Conservation (phyloP, 2,113 vertebrate genomes). For the Craseonycteris thonglongyai region DNA sequence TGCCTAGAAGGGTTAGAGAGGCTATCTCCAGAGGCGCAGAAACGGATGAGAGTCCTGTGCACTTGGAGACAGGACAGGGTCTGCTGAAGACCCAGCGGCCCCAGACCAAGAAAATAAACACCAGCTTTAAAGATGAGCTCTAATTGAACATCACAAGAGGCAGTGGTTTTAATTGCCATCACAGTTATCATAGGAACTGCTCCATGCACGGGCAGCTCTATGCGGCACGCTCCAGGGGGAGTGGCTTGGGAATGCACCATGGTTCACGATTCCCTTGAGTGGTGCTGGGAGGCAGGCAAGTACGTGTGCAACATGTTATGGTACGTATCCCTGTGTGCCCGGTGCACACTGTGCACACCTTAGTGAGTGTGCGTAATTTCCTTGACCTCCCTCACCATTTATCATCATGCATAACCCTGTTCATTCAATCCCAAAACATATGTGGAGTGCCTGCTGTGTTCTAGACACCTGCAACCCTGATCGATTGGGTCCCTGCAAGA, state of each 20-base stretch:
- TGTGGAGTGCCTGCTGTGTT: not conserved
- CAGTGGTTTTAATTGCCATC: not conserved
- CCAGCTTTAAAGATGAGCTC: not conserved
- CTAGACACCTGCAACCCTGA: not conserved
- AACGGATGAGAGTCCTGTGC: too few relatives aligned
- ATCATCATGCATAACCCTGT: not conserved
- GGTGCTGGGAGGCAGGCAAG: accelerated
- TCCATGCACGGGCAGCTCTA: not conserved
- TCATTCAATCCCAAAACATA: not conserved
- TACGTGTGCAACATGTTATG: accelerated
- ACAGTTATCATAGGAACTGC: not conserved
- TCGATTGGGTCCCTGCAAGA: not conserved
- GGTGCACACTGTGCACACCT: accelerated
- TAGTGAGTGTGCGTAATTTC: not conserved
- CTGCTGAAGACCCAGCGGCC: not conserved
- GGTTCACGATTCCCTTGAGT: not conserved
- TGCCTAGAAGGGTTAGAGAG: not conserved
- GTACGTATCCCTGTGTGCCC: not conserved
- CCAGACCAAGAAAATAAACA: not conserved
- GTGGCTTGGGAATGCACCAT: not conserved
- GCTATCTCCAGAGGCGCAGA: not conserved
- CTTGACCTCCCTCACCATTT: not conserved
- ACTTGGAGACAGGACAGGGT: not conserved
- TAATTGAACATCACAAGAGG: conserved; percentile 26
- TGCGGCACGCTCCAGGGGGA: not conserved